Conservation (phyloP, 2,888 invertebrate species). For the Idaea straminata region DNA sequence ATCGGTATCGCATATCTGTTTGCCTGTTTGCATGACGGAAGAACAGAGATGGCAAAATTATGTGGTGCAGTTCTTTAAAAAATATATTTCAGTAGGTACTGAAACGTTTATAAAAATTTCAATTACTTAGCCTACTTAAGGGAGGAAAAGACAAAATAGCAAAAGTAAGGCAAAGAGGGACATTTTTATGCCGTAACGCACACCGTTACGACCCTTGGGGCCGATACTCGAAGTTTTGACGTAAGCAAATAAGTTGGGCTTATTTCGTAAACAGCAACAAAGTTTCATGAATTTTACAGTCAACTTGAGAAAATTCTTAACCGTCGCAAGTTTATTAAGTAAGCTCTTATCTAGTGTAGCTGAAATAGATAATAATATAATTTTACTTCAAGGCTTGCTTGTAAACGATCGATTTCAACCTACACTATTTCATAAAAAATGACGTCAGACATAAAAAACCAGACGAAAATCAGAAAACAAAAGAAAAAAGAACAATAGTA, state of each 20-base stretch:
- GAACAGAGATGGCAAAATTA: too few relatives aligned
- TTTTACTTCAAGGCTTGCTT: background rate
- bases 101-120: background rate
- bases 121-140: background rate
- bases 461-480: too few relatives aligned
- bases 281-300: background rate
- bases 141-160: background rate
- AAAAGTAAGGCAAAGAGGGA: background rate
- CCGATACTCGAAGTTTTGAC: background rate
- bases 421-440: too few relatives aligned
- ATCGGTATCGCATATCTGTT: too few relatives aligned
- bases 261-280: background rate
- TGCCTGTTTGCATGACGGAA: too few relatives aligned
- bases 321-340: background rate
- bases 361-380: too few relatives aligned
- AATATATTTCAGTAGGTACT: too few relatives aligned
- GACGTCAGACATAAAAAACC: too few relatives aligned
- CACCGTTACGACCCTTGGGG: background rate
- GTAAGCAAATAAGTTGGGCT: background rate
- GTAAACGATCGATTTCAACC: background rate
- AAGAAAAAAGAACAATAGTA: too few relatives aligned
- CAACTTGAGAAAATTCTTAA: background rate
- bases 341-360: background rate
- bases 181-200: background rate
- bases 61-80: too few relatives aligned